Percentiles rank a stretch among this genome's conserved stretches.
phyloP scores from a whole-genome alignment of 2,888 invertebrate genomes.

The Strigamia maritima region DNA sequence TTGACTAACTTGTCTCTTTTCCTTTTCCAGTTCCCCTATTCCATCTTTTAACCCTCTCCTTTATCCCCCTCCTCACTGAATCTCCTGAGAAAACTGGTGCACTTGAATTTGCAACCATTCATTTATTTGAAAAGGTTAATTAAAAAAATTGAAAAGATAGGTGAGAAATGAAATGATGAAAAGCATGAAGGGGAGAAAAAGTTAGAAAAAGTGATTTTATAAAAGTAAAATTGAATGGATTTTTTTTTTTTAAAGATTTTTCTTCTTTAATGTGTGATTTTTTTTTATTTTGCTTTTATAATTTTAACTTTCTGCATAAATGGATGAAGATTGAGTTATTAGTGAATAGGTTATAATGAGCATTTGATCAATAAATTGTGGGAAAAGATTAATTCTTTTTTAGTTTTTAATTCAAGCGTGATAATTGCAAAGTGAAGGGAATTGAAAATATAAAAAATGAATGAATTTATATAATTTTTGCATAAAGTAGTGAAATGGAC shows the following conservation, averaged over 20 bases:
- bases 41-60: not conserved
- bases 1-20: not conserved
- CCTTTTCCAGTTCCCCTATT: not conserved
- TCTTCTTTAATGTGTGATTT: not conserved
- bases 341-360: not conserved
- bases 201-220: not conserved
- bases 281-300: no score
- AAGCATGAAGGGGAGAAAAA: not conserved
- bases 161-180: not conserved
- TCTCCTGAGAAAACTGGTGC: not conserved
- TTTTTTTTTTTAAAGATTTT: no score
- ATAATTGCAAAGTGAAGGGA: not conserved
- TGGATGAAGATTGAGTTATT: not conserved
- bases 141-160: not conserved
- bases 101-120: not conserved
- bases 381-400: not conserved
- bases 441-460: no score
- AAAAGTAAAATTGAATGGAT: not conserved
- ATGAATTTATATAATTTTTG: no score
- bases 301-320: not conserved
- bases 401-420: not conserved
- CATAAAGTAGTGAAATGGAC: no score
- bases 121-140: not conserved
- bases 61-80: not conserved
- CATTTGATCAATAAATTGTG: not conserved